Evolutionary conservation across 2,888 invertebrate genomes (phyloP), one percentile per base, ranked within the genome.

Genomic region (Horisme vitalbata): DNA sequence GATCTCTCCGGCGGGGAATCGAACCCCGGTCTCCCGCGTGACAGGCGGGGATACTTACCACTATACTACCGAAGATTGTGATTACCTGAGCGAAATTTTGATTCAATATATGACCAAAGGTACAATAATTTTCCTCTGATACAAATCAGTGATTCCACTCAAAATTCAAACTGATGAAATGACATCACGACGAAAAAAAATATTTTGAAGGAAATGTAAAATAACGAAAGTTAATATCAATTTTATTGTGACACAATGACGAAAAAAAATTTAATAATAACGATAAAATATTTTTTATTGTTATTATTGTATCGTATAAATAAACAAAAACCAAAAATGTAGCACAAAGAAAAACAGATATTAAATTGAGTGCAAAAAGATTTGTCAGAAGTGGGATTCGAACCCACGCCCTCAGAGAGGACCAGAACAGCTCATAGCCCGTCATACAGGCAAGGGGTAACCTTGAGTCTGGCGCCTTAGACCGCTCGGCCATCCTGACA

Each of bases 401-500:
- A 93, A 93, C 93, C 93, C 93, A 93, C 93, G 93, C 93, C 93
- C 92, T 93, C 92, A 93, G 91, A 91, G 93, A 92, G 93, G 95
- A 94, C 94, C 94, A 88, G 87, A 88, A 88, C 77, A 82, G 67
- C 87, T 86, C 83, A 91, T 41, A 3, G 32, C 93, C 93, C 92
- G 93, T 91, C 91, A 91, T 1, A 93, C 93, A 71, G 80, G 82
- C 75, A 80, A 85, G 83, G 86, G 62, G 46, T 37, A 62, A 75
- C 88, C 88, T 89, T 87, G 88, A 88, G 88, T 88, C 88, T 88
- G 88, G 88, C 95, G 95, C 95, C 95, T 95, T 95, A 94, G 95
- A 95, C 95, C 95, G 93, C 95, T 95, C 94, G 94, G 94, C 94
- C 94, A 94, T 94, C 93, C 94, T 94, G 94, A 94, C 94, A 50